Conservation (phyloP, 2,113 vertebrate genomes). For the Poecile atricapillus region DNA sequence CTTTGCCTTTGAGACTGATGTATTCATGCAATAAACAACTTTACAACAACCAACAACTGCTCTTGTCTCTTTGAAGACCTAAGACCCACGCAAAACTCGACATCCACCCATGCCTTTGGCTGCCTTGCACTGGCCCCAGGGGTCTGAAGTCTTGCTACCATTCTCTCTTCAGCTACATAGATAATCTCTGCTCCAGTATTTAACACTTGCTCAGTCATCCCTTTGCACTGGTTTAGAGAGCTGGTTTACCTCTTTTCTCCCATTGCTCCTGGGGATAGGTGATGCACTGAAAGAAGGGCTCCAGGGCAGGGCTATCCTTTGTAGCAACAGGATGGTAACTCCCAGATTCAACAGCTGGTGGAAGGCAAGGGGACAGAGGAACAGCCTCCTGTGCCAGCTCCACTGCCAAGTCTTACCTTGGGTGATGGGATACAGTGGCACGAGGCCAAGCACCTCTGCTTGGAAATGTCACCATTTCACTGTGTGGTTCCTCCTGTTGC, state of each 20-base stretch:
- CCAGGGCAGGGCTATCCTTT: background rate
- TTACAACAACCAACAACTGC: no score
- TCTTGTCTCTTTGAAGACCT: no score
- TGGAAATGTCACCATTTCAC: background rate
- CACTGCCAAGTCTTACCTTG: background rate
- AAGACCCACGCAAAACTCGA: no score
- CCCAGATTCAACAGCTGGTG: background rate
- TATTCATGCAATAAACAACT: no score
- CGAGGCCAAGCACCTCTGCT: background rate
- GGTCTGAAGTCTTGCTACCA: background rate
- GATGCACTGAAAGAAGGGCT: background rate
- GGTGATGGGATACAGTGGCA: rapidly evolving
- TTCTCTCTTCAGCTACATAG: background rate
- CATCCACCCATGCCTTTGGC: background rate
- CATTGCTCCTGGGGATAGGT: background rate
- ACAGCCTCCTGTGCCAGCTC: background rate
- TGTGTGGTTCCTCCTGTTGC: background rate
- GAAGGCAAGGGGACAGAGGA: background rate
- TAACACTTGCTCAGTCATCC: background rate
- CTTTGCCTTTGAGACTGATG: no score
- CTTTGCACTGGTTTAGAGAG: background rate
- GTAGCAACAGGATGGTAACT: background rate
- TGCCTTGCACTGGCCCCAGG: background rate
- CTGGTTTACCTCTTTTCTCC: background rate
- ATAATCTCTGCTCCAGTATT: background rate